Evolutionary conservation across 2,113 vertebrate genomes (phyloP).

Genomic region (Chaetodon trifascialis): DNA sequence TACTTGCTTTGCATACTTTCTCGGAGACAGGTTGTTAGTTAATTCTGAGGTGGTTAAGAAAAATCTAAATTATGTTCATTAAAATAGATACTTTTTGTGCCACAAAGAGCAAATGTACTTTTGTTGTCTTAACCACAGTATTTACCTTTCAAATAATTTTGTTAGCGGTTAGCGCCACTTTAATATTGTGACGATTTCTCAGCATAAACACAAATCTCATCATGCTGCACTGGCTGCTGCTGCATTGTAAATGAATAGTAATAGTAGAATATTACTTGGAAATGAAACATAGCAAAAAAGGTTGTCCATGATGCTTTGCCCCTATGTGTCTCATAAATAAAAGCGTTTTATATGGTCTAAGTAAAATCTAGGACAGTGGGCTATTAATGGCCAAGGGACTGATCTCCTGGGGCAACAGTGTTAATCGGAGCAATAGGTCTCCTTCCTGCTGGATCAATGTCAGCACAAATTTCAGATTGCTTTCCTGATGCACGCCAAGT

Average conservation of each 20-base stretch:
- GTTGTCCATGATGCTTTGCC: slow-evolving; percentile 38
- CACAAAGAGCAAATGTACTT: not conserved
- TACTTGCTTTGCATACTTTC: not conserved
- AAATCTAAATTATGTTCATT: not conserved
- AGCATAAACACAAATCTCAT: not conserved
- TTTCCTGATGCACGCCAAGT: slow-evolving; percentile 86
- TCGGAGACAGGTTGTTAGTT: not conserved
- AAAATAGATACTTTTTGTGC: not conserved
- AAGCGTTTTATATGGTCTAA: slow-evolving; percentile 72
- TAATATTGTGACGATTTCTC: not conserved
- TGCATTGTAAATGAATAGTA: not conserved
- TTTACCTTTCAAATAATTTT: not conserved
- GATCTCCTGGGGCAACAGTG: slow-evolving; percentile 81
- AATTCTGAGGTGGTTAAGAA: not conserved
- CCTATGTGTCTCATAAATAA: slow-evolving; percentile 75
- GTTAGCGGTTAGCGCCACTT: not conserved
- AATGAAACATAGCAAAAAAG: slow-evolving; percentile 42
- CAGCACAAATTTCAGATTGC: slow-evolving; percentile 89
- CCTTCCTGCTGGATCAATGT: slow-evolving; percentile 88
- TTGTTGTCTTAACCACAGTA: not conserved
- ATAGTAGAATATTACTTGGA: slow-evolving; percentile 9
- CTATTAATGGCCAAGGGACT: slow-evolving; percentile 78
- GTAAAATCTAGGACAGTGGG: slow-evolving; percentile 76
- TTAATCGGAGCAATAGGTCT: slow-evolving; percentile 87
- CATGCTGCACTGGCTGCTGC: not conserved